Evolutionary conservation across 2,113 vertebrate species (phyloP).

Genomic region (Cygnus atratus): DNA sequence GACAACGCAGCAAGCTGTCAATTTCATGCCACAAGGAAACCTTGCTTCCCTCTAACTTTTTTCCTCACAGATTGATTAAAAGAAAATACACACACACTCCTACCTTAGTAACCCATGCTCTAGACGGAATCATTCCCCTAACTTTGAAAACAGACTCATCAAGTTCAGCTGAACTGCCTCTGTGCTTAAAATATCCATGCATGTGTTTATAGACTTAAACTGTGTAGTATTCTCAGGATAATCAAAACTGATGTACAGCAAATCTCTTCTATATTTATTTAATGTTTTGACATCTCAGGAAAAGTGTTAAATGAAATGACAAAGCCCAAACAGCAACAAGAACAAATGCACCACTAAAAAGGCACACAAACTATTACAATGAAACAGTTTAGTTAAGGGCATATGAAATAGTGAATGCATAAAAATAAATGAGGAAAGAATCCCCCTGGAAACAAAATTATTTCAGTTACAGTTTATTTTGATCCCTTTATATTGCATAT

Average conservation of each 20-base stretch:
- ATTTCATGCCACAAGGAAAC: not conserved
- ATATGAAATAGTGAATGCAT: not conserved
- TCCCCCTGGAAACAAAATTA: not conserved
- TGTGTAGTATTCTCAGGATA: not conserved
- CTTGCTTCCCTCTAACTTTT: not conserved
- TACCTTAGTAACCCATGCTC: not conserved
- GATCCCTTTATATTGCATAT: not conserved
- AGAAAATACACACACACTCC: not conserved
- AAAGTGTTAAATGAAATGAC: not conserved
- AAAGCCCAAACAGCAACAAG: not conserved
- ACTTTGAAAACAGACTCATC: not conserved
- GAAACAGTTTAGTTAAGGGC: not conserved
- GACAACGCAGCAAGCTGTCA: not conserved
- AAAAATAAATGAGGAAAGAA: constrained; percentile 21
- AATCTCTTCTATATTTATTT: not conserved
- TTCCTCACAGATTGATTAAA: not conserved
- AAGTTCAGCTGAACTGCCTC: not conserved
- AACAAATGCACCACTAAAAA: constrained; percentile 19
- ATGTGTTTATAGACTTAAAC: not conserved
- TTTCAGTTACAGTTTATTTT: constrained; percentile 27
- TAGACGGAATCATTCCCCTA: not conserved
- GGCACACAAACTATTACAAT: constrained; percentile 37
- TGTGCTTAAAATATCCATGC: not conserved
- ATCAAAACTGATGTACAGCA: not conserved
- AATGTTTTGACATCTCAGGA: not conserved